These are phyloP conservation scores for Montipora cactus DNA, from an alignment of 64 coral and sea anemone genomes.

Conservation along the genomic window DNA sequence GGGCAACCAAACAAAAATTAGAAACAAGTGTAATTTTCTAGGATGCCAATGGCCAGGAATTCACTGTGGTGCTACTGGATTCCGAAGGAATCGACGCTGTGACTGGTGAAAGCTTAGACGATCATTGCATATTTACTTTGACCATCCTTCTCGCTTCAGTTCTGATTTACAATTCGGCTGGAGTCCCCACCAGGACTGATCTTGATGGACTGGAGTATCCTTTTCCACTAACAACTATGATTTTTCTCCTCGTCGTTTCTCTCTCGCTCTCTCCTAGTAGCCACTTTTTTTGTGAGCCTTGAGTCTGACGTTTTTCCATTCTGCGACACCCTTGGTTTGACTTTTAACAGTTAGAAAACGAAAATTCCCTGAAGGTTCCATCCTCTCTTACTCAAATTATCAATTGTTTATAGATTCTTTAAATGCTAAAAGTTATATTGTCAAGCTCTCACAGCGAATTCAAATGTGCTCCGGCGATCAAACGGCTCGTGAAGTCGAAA, in stretches of 20 bases:
- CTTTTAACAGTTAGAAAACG: background rate
- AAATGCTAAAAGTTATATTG: slow-evolving; percentile 36
- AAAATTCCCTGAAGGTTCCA: background rate
- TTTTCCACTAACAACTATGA: background rate
- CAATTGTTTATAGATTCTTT: background rate
- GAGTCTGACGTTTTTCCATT: too few species aligned
- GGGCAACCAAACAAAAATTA: background rate
- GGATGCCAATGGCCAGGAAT: slow-evolving; percentile 42
- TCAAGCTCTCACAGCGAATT: slow-evolving; percentile 68
- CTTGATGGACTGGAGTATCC: slow-evolving; percentile 67
- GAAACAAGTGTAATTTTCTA: background rate
- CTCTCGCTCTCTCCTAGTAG: background rate
- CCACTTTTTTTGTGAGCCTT: background rate
- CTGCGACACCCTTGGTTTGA: too few species aligned
- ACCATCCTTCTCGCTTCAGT: slow-evolving; percentile 50
- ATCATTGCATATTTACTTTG: slow-evolving; percentile 54
- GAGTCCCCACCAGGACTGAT: slow-evolving; percentile 19
- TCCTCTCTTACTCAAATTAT: background rate
- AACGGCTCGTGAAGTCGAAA: background rate
- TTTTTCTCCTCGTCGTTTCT: background rate
- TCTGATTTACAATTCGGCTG: slow-evolving; percentile 56
- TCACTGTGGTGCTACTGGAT: slow-evolving; percentile 49
- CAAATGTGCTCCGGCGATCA: slow-evolving; percentile 48
- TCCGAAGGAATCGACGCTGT: slow-evolving; percentile 57
- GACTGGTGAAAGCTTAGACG: slow-evolving; percentile 22